A percentile compares a stretch with the other conserved stretches of the same genome.
phyloP scores from a whole-genome alignment of 1,140 invertebrate genomes.

The Trichoplusia ni region DNA sequence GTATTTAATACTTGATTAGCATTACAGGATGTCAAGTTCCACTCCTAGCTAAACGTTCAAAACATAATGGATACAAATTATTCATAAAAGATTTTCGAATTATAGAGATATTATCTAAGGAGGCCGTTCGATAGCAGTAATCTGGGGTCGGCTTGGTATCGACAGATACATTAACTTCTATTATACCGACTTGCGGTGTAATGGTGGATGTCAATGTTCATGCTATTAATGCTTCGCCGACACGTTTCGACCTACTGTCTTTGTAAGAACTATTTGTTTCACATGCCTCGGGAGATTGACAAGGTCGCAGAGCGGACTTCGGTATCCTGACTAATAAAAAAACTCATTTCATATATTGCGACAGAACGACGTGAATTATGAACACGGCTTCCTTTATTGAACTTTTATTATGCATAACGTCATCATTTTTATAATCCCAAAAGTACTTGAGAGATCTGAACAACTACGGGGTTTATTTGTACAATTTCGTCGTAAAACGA shows the following conservation, averaged over 20 bases:
- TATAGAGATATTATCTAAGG: slow-evolving; percentile 42
- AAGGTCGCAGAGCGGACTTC: slow-evolving; percentile 50
- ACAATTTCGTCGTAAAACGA: slow-evolving; percentile 37
- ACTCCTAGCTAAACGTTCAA: slow-evolving; percentile 11
- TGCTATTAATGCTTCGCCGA: slow-evolving; percentile 46
- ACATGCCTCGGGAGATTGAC: slow-evolving; percentile 60
- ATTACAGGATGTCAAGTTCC: slow-evolving; percentile 31
- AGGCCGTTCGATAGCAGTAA: slow-evolving; percentile 49
- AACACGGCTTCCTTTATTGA: slow-evolving; percentile 41
- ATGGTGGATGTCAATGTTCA: slow-evolving; percentile 39
- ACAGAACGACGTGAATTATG: slow-evolving; percentile 58
- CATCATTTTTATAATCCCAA: slow-evolving; percentile 50
- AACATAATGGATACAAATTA: slow-evolving; percentile 24
- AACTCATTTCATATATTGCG: slow-evolving; percentile 47
- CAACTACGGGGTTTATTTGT: slow-evolving; percentile 24
- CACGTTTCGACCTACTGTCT: slow-evolving; percentile 38
- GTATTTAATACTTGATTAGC: slow-evolving; percentile 21
- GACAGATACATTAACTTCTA: slow-evolving; percentile 46
- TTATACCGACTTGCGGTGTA: slow-evolving; percentile 37
- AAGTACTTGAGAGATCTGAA: slow-evolving; percentile 8
- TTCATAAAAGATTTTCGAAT: slow-evolving; percentile 29
- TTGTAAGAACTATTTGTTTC: no score
- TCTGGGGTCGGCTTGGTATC: slow-evolving; percentile 54
- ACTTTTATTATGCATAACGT: slow-evolving; percentile 40
- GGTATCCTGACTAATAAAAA: slow-evolving; percentile 50